Evolutionary conservation across 2,797 vertebrate species (phyloP), one percentile per base, ranked within the genome.

Genomic region (Neosilurus mollespiculum): DNA sequence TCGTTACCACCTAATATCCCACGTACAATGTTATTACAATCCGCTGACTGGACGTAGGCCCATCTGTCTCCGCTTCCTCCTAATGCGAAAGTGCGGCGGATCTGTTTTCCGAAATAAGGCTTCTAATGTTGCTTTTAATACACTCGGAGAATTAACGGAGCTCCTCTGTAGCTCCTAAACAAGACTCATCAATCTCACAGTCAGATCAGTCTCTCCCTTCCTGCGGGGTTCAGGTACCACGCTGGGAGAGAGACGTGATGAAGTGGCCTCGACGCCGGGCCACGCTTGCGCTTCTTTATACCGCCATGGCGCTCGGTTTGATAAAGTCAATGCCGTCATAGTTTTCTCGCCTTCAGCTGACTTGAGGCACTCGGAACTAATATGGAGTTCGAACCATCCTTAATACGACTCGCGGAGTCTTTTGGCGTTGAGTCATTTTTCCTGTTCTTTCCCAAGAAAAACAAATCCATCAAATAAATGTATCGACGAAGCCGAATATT

Each of bases 251-350:
- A 80, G 73, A 78, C 73, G 81, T 88, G 89, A 90, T 87, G 79
- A 80, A 89, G 86, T 85, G 84, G 34, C 85, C 43, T 56, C 76
- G 69, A 81, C 83, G 72, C 84, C 69, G 78, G 67, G 79, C 71
- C 70, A 37, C 64, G n/a, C 54, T 72, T 81, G 70, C 76, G 78
- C 78, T 75, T 82, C 87, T 90, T 85, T 83, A 83, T 84, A 84
- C 82, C 84, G 24, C 51, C 20, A 59, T 86, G 87, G 86, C 84
- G 78, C 81, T 86, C 88, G 58, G 80, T 79, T 83, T 87, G 81
- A 81, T 83, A 84, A 78, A 86, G 86, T 88, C 89, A 82, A 77
- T 72, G 82, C 69, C 79, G 89, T 90, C 75, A 72, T 83, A 80
- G 75, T 78, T 87, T 80, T 81, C 85, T 71, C 51, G 73, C 77